Percentiles rank a stretch among this genome's conserved stretches.
Conservation (phyloP, 2,888 invertebrate species). For the Drosophila koepferae region DNA sequence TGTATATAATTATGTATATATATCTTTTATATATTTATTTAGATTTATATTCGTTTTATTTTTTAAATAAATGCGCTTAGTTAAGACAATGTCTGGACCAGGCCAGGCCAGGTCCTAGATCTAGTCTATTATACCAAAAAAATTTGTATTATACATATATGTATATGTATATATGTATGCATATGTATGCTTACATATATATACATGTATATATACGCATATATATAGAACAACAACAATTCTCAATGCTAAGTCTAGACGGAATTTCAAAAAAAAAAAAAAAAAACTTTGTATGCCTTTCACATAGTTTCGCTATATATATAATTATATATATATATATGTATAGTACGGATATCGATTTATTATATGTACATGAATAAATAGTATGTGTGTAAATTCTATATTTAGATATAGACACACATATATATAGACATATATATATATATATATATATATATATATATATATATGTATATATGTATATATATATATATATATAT, state of each 20-base stretch:
- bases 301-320: conserved; percentile 24
- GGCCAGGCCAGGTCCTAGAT: conserved; percentile 58
- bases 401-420: not conserved
- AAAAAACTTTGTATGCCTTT: conserved; percentile 20
- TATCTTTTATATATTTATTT: conserved; percentile 21
- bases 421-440: too few species aligned
- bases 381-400: conserved; percentile 36
- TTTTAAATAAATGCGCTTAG: conserved; percentile 34
- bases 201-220: too few species aligned
- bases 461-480: conserved; percentile 13
- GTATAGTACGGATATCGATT: conserved; percentile 32
- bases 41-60: not conserved
- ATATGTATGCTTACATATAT: not conserved
- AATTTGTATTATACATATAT: conserved; percentile 1
- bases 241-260: conserved; percentile 42
- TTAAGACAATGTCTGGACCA: conserved; percentile 55
- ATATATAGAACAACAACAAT: conserved; percentile 28
- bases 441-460: conserved; percentile 13
- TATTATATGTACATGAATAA: conserved; percentile 67
- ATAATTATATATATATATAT: not conserved
- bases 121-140: conserved; percentile 44
- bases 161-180: not conserved
- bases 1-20: conserved; percentile 4
- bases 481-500: conserved; percentile 19
- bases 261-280: conserved; percentile 49